Evolutionary conservation across 2,888 invertebrate genomes (phyloP).

Genomic region (Nasonovia ribisnigri): DNA sequence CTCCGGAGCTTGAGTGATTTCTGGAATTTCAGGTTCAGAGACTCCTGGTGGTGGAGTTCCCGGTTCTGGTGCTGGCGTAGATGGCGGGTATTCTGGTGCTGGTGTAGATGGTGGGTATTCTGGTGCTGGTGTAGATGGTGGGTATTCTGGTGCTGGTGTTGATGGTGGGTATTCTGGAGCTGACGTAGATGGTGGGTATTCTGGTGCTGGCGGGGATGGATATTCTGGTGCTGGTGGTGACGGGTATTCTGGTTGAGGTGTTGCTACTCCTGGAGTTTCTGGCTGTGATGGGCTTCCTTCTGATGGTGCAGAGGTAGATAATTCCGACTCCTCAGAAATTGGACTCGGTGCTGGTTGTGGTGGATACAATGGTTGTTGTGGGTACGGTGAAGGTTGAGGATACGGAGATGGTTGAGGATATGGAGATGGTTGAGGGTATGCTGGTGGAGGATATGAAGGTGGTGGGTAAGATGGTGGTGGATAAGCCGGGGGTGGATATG

Average conservation of each 20-base stretch:
- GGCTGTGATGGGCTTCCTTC: slow-evolving; percentile 33
- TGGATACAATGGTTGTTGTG: slow-evolving; percentile 57
- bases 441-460: slow-evolving; percentile 45
- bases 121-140: slow-evolving; percentile 65
- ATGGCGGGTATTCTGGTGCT: slow-evolving; percentile 61
- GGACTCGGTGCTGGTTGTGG: slow-evolving; percentile 22
- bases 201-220: slow-evolving; percentile 42
- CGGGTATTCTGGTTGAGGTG: slow-evolving; percentile 54
- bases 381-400: slow-evolving; percentile 64
- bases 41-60: slow-evolving; percentile 50
- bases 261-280: slow-evolving; percentile 35
- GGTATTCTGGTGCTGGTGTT: slow-evolving; percentile 52
- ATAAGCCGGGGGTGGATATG: slow-evolving; percentile 60
- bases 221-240: slow-evolving; percentile 36
- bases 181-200: slow-evolving; percentile 32
- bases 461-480: slow-evolving; percentile 58
- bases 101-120: slow-evolving; percentile 45
- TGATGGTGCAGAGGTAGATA: slow-evolving; percentile 38
- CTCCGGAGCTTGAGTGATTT: slow-evolving; percentile 46
- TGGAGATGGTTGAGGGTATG: slow-evolving; percentile 46
- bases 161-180: slow-evolving; percentile 17
- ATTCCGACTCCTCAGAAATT: slow-evolving; percentile 4
- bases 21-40: slow-evolving; percentile 39
- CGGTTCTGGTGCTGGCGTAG: slow-evolving; percentile 52
- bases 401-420: slow-evolving; percentile 64